Percentiles rank a stretch among this genome's conserved stretches.
These are phyloP conservation scores for Poecile montanus DNA, from an alignment of 2,797 vertebrate species.

Conservation along the genomic window DNA sequence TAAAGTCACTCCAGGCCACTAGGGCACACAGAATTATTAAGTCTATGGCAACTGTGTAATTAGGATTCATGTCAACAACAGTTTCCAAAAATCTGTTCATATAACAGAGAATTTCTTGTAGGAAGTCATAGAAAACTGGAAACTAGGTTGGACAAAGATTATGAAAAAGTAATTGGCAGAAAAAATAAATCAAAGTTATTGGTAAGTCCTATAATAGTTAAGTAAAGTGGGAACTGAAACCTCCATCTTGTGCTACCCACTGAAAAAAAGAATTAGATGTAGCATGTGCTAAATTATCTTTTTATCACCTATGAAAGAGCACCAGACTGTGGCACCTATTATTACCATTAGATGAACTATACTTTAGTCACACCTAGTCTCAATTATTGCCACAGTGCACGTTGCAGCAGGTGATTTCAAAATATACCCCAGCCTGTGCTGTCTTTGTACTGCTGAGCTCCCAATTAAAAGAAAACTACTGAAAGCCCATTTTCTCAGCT, in stretches of 20 bases:
- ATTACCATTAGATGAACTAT: neutral
- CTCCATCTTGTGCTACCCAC: neutral
- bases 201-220: neutral
- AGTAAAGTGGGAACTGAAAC: neutral
- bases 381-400: constrained; percentile 20
- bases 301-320: constrained; percentile 22
- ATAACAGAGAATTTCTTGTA: neutral
- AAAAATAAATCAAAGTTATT: neutral
- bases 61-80: neutral
- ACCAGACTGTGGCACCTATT: constrained; percentile 1
- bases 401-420: constrained; percentile 17
- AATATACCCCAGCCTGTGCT: neutral
- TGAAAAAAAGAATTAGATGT: constrained; percentile 5
- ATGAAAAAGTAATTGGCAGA: neutral
- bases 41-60: neutral
- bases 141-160: neutral
- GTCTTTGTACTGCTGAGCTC: constrained; percentile 22
- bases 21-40: neutral
- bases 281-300: constrained; percentile 43
- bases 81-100: neutral
- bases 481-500: constrained; percentile 21
- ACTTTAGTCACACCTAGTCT: neutral
- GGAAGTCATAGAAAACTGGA: neutral
- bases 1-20: neutral
- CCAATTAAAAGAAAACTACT: constrained; percentile 59